Evolutionary conservation across 2,113 vertebrate genomes (phyloP).

Genomic region (Prietella phreatophila): DNA sequence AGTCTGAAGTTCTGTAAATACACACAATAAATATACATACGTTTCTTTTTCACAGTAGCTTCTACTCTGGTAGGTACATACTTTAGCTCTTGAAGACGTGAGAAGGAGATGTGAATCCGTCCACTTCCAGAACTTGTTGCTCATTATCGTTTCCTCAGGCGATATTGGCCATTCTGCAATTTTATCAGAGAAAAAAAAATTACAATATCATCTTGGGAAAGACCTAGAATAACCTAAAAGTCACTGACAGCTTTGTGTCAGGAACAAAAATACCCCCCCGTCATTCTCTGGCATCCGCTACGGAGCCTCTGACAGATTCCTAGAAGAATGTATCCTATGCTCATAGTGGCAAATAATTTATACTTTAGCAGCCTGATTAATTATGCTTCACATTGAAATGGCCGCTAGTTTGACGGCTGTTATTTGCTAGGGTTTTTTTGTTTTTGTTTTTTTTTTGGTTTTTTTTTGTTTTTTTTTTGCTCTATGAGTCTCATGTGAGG

Average conservation of each 20-base stretch:
- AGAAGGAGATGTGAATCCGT: background rate
- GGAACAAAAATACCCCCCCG: conserved; percentile 14
- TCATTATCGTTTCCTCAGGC: background rate
- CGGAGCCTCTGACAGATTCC: conserved; percentile 19
- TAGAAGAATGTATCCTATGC: background rate
- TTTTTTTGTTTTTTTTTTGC: too few species aligned
- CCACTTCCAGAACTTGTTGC: background rate
- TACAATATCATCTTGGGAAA: background rate
- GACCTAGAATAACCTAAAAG: too few species aligned
- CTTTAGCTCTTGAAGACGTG: background rate
- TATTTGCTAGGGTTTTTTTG: background rate
- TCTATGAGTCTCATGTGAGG: background rate
- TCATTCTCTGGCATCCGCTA: conserved; percentile 50
- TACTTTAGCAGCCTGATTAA: background rate
- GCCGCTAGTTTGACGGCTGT: background rate
- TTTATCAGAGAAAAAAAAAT: background rate
- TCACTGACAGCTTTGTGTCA: conserved; percentile 27
- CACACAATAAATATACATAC: background rate
- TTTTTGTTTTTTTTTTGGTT: too few species aligned
- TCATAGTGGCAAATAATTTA: background rate
- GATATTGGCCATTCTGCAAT: background rate
- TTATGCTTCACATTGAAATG: background rate
- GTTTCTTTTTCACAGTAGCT: background rate
- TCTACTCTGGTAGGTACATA: background rate
- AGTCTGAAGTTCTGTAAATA: background rate